These are phyloP conservation scores for Anolis sagrei DNA, from an alignment of 2,113 vertebrate species.

Conservation along the genomic window DNA sequence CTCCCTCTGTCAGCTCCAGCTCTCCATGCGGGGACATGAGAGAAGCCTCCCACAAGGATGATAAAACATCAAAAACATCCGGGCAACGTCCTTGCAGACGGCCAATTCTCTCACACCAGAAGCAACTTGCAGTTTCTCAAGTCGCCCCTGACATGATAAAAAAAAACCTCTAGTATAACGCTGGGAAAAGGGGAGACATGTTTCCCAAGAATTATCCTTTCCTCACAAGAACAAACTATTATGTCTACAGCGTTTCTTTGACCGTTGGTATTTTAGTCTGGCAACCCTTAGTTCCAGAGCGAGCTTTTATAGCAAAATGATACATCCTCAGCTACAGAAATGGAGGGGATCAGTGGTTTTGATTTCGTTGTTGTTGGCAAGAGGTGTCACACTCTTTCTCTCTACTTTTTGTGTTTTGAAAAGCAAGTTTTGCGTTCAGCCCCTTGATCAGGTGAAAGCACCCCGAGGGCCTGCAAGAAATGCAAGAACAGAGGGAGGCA, in stretches of 20 bases:
- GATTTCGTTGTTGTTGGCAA: neutral
- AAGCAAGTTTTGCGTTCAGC: too few relatives aligned
- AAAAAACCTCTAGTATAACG: too few relatives aligned
- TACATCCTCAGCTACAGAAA: neutral
- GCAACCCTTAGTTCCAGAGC: neutral
- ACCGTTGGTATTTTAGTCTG: neutral
- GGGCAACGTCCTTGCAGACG: too few relatives aligned
- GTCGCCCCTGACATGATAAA: too few relatives aligned
- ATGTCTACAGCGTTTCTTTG: too few relatives aligned
- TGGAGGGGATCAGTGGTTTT: neutral
- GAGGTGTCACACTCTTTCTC: neutral
- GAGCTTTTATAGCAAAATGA: neutral
- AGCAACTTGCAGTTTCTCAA: too few relatives aligned
- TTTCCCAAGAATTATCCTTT: neutral
- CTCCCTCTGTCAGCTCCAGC: too few relatives aligned
- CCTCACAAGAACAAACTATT: neutral
- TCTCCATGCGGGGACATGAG: too few relatives aligned
- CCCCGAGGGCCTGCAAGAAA: neutral
- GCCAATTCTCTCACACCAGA: too few relatives aligned
- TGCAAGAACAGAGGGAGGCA: neutral
- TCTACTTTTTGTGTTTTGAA: neutral
- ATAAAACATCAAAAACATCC: too few relatives aligned
- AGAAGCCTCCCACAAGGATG: too few relatives aligned
- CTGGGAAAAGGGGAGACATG: neutral
- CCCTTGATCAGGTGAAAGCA: neutral